Conservation (phyloP, 2,888 invertebrate species). For the Listrodromus nycthemerus region DNA sequence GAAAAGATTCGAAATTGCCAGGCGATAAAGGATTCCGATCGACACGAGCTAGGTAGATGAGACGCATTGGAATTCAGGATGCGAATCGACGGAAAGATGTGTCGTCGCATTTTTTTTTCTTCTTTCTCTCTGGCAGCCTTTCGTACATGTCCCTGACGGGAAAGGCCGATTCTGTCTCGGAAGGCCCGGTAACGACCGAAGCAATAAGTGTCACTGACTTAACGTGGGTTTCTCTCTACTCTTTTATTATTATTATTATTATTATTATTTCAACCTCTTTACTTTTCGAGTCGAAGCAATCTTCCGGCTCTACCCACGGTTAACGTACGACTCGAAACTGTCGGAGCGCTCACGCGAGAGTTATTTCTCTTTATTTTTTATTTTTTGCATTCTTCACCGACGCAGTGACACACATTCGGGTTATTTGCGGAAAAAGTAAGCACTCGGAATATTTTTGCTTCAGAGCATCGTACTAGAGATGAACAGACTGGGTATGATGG, state of each 20-base stretch:
- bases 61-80: slow-evolving; percentile 72
- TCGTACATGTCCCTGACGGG: slow-evolving; percentile 13
- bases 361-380: slow-evolving; percentile 21
- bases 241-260: slow-evolving; percentile 12
- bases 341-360: slow-evolving; percentile 12
- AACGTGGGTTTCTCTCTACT: slow-evolving; percentile 67
- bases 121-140: background rate
- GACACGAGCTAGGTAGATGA: slow-evolving; percentile 63
- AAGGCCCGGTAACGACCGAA: slow-evolving; percentile 53
- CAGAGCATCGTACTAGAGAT: slow-evolving; percentile 87
- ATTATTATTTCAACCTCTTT: background rate
- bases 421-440: slow-evolving; percentile 37
- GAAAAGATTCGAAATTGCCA: slow-evolving; percentile 52
- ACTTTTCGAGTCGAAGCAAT: slow-evolving; percentile 27
- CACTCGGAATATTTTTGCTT: slow-evolving; percentile 60
- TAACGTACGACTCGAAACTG: slow-evolving; percentile 19
- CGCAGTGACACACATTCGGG: slow-evolving; percentile 37
- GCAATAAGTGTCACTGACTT: slow-evolving; percentile 79
- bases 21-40: slow-evolving; percentile 63
- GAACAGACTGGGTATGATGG: slow-evolving; percentile 88
- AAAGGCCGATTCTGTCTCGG: slow-evolving; percentile 40
- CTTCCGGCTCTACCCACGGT: background rate
- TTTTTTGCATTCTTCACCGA: slow-evolving; percentile 30
- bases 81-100: slow-evolving; percentile 51
- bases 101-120: slow-evolving; percentile 14